Evolutionary conservation across 2,113 vertebrate genomes (phyloP), one percentile per base, ranked within the genome.

Genomic region (Onychostruthus taczanowskii): DNA sequence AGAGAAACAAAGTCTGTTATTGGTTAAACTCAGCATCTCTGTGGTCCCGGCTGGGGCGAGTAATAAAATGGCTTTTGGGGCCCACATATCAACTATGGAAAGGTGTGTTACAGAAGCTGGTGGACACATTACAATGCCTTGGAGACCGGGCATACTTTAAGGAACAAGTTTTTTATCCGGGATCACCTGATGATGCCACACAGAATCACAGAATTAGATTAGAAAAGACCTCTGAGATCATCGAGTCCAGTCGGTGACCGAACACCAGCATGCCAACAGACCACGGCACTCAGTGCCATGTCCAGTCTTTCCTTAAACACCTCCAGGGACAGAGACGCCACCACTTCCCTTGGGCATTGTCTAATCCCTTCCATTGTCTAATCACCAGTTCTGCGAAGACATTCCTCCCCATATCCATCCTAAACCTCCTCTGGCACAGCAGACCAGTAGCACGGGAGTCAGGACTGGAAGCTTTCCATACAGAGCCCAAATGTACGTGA

Each of bases 401-500:
- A 77, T 37, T 37, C 11, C 63, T 44, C 31, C 53, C 27, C 8
- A 35, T 13, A 31, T 19, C 55, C 41, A 41, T 16, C 10, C 18
- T 19, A 62, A 43, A 2, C 15, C 21, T 31, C 24, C 21, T 12
- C 1, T 22, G 17, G 21, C 8, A 11, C 63, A 69, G 47, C 55
- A 28, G 41, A 23, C 2, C n/a, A 33, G 56, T 5, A 14, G 19
- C 33, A 5, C 3, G 15, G 44, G 9, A 49, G 46, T 16, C 33
- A 14, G 27, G 24, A 7, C 28, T 1, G 18, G 28, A 22, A 43
- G 10, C 3, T 20, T 20, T 22, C 30, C 68, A 4, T 0, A 3
- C 47, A 3, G 13, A 13, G 17, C 50, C 5, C 52, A n/a, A 26
- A 17, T 0, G 11, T 1, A 0, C 4, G 2, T 0, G 13, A 4